Percentiles rank a stretch among this genome's conserved stretches.
These are phyloP conservation scores for Ametastegia equiseti DNA, from an alignment of 2,888 invertebrate species.

Conservation along the genomic window DNA sequence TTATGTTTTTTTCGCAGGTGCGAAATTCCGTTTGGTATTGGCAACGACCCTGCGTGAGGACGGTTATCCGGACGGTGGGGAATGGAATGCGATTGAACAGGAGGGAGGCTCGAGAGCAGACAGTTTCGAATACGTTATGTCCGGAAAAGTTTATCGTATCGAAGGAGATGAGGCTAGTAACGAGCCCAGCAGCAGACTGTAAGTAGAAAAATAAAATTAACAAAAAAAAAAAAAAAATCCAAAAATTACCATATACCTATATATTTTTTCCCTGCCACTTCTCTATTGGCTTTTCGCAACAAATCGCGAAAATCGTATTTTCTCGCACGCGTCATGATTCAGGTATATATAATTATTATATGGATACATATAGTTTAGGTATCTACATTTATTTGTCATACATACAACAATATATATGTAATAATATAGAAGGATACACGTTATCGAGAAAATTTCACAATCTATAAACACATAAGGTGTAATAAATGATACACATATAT, in stretches of 20 bases:
- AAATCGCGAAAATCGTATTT: no score
- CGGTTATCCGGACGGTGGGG: conserved; percentile 94
- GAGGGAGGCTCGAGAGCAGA: conserved; percentile 92
- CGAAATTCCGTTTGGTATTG: conserved; percentile 89
- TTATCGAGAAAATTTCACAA: no score
- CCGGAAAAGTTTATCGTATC: conserved; percentile 97
- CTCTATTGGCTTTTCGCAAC: no score
- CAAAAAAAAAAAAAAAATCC: neutral
- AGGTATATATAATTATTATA: no score
- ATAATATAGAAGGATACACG: no score
- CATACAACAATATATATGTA: no score
- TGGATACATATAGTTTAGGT: no score
- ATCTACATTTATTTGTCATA: no score
- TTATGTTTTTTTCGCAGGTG: conserved; percentile 61
- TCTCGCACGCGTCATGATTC: no score
- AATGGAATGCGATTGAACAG: conserved; percentile 94
- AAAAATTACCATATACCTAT: neutral
- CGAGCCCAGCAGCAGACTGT: conserved; percentile 90
- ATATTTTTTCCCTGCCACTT: no score
- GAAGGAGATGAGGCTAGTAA: conserved; percentile 96
- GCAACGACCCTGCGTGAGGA: conserved; percentile 98
- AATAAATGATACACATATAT: no score
- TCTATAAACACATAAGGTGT: no score
- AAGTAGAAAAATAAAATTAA: conserved; percentile 70
- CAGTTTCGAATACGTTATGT: conserved; percentile 99